phyloP scores from a whole-genome alignment of 2,888 invertebrate genomes.

The Eumerus sabulonum region DNA sequence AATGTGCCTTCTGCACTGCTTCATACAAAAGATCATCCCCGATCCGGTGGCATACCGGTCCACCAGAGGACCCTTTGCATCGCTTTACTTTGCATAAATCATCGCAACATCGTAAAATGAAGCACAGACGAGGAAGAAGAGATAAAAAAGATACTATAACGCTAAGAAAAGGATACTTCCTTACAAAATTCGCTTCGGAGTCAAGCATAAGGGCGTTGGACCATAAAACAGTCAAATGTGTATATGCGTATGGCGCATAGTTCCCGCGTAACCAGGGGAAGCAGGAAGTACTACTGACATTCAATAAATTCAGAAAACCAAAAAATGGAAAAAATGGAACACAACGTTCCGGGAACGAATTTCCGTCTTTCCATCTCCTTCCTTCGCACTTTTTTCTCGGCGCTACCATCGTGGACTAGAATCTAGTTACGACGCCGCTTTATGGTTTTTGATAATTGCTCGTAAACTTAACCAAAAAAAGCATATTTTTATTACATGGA shows the following conservation, averaged over 20 bases:
- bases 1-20: constrained; percentile 72
- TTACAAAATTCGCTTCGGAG: constrained; percentile 9
- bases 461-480: constrained; percentile 10
- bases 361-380: constrained; percentile 13
- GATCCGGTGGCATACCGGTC: background rate
- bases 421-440: constrained; percentile 28
- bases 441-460: constrained; percentile 59
- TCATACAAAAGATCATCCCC: constrained; percentile 52
- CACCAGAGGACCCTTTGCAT: constrained; percentile 22
- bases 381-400: constrained; percentile 1
- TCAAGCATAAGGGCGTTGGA: constrained; percentile 64
- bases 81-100: constrained; percentile 60
- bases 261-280: constrained; percentile 19
- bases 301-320: constrained; percentile 53
- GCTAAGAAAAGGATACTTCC: constrained; percentile 56
- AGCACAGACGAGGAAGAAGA: constrained; percentile 14
- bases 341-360: constrained; percentile 16
- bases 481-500: constrained; percentile 5
- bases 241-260: no score
- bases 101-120: constrained; percentile 22
- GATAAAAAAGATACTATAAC: constrained; percentile 30
- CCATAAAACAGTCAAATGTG: constrained; percentile 67
- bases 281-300: constrained; percentile 37
- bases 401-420: background rate
- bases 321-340: no score